These are phyloP conservation scores for Eulemur albifrons DNA, from an alignment of 2,797 vertebrate species.

Conservation along the genomic window DNA sequence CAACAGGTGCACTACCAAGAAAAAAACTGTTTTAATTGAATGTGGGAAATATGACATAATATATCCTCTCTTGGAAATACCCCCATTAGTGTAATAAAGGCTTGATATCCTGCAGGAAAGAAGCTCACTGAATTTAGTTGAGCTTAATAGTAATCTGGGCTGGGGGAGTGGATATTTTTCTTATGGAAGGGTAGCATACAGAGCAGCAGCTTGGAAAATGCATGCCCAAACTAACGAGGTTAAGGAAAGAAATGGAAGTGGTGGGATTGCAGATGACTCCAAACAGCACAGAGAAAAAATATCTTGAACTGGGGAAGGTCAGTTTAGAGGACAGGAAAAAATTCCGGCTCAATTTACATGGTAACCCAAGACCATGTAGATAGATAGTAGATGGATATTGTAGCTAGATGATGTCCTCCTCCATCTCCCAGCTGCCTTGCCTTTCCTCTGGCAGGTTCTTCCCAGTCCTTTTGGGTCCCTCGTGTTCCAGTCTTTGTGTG, in stretches of 20 bases:
- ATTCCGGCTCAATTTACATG: not conserved
- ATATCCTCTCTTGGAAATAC: not conserved
- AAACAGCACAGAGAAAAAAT: not conserved
- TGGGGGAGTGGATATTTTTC: not conserved
- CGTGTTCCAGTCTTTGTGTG: not conserved
- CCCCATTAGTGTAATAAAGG: not conserved
- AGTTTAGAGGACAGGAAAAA: not conserved
- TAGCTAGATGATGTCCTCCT: not conserved
- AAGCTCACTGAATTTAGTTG: not conserved
- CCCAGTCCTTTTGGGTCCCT: not conserved
- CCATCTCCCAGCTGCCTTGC: not conserved
- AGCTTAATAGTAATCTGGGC: not conserved
- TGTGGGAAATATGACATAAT: not conserved
- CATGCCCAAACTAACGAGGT: not conserved
- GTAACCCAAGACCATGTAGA: fast-evolving
- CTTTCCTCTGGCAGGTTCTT: not conserved
- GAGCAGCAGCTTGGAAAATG: not conserved
- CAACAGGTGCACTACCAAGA: not conserved
- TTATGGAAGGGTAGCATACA: not conserved
- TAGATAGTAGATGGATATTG: not conserved
- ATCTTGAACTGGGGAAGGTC: not conserved
- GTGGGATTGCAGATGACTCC: not conserved
- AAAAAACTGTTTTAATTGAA: not conserved
- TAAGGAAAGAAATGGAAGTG: not conserved
- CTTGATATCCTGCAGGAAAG: not conserved